phyloP scores from a whole-genome alignment of 2,888 invertebrate genomes.

The Tortricodes alternella region DNA sequence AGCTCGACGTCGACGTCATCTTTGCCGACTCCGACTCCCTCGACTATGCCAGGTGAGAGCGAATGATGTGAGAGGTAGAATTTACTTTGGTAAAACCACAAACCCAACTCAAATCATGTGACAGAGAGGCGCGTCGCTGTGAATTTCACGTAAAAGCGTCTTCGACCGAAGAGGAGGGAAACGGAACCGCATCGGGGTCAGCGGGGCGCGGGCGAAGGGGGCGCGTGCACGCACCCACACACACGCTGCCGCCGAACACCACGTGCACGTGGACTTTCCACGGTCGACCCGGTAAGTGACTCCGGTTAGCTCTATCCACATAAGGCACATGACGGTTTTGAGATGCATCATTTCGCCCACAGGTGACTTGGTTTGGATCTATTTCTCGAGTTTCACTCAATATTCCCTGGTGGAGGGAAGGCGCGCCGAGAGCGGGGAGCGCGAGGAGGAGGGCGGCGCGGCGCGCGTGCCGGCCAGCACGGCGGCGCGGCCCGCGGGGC shows the following conservation, averaged over 20 bases:
- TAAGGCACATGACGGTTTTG: neutral
- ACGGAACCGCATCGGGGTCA: slow-evolving; percentile 58
- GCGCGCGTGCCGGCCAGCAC: slow-evolving; percentile 31
- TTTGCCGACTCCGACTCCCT: slow-evolving; percentile 94
- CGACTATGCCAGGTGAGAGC: slow-evolving; percentile 86
- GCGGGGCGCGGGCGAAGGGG: slow-evolving; percentile 87
- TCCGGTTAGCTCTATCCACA: neutral
- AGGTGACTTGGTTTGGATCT: slow-evolving; percentile 93
- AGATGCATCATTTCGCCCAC: slow-evolving; percentile 7
- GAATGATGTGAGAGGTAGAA: neutral
- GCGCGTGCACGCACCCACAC: slow-evolving; percentile 88
- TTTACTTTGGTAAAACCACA: neutral
- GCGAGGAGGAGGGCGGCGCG: slow-evolving; percentile 45
- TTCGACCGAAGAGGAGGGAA: slow-evolving; percentile 82
- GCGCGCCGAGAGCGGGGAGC: slow-evolving; percentile 80
- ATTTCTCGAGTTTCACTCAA: slow-evolving; percentile 92
- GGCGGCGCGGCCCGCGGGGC: slow-evolving; percentile 33
- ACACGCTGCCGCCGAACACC: slow-evolving; percentile 92
- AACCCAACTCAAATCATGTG: neutral
- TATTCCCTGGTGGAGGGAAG: slow-evolving; percentile 85
- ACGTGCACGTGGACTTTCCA: slow-evolving; percentile 94
- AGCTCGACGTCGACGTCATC: slow-evolving; percentile 91
- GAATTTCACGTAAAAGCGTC: slow-evolving; percentile 91
- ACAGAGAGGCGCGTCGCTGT: slow-evolving; percentile 83
- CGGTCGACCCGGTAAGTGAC: slow-evolving; percentile 84